Base-by-base conservation (phyloP, 1,140 invertebrate genomes). In the Cotesia chilonis region DNA sequence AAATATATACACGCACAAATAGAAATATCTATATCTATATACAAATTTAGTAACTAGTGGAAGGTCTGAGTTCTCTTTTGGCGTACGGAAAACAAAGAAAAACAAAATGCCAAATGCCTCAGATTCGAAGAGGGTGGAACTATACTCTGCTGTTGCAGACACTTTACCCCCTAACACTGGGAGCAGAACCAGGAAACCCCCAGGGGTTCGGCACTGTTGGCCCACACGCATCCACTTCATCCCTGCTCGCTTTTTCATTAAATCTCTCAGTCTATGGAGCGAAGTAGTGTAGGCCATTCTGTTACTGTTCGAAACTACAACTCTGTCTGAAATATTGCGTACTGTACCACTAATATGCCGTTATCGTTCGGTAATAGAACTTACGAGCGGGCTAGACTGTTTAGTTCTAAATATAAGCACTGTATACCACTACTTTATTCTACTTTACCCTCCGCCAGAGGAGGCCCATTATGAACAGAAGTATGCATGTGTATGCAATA, bases 281-380 rank as follows among this genome's bases (percentile, higher is more conserved):
- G 10, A 9, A 0, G 0, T 28, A 28, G 28, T 28, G 28, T 2
- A 28, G 28, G 28, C 28, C 28, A 28, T 28, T 28, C 3, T 28
- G 28, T 28, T 28, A 28, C 28, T 28, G 28, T 3, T 28, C 28
- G 28, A n/a, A 9, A 51, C n/a, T 17, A 14, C 17, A 57, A 35
- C 38, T 37, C 7, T 54, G 10, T 28, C 9, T 28, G 60, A 17
- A 64, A 37, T 55, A 64, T 59, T 60, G 37, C 59, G 51, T 28
- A 28, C 64, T 73, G 69, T 72, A 68, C 70, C 61, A 75, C 79
- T 78, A 80, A 77, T 79, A 69, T 57, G 68, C 52, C 73, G 75
- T 80, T 79, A 79, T 81, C 71, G 74, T 74, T 67, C 9, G 38
- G 72, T 73, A 73, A 75, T 77, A 75, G 79, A 78, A 77, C 73